Base-by-base conservation (phyloP, 2,797 vertebrate species). In the Adrianichthys oophorus region DNA sequence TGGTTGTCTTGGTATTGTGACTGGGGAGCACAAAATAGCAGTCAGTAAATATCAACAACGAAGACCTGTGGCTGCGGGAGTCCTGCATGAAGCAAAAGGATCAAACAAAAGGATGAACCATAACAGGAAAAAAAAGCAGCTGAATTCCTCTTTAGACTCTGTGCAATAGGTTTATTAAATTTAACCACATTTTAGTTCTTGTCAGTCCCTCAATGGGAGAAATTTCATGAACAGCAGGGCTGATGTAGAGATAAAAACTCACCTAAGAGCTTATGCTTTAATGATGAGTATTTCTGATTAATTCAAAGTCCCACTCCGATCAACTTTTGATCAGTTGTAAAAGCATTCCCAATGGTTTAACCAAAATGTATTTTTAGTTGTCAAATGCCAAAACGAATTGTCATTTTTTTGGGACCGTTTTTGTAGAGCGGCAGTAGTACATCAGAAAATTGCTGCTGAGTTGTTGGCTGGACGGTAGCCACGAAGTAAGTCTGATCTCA, bases 1-100 rank as follows among this genome's bases (percentile, higher is more conserved):
- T 98, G 41, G 97, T 99, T 7, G 95, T 98, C 92, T 99, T 99
- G 62, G 94, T 96, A 78, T 99, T 98, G 73, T 99, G 97, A 82
- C 97, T 99, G 84, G 2, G 53, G 71, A 88, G 74, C 44, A 90
- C 74, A 91, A 16, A 62, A 1, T 41, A 70, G 49, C 51, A 72
- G 49, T 26, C 41, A 56, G 54, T 53, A 61, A 73, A 67, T 26
- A 64, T 77, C 18, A 44, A 55, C 52, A 62, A 53, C 14, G 52
- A 44, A 50, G 16, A 46, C 44, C n/a, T 15, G 54, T 5, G 52
- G 45, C 59, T 67, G 59, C 21, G 32, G 56, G 48, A 21, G 61
- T 57, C 65, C 4, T 4, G 16, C 50, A 17, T 15, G 47, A 59
- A 45, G 48, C 45, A 57, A 41, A 44, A 51, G 24, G 0, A 55